Percentiles rank a stretch among this genome's conserved stretches.
phyloP scores from a whole-genome alignment of 2,113 vertebrate genomes.

The Eubucco bourcierii region DNA sequence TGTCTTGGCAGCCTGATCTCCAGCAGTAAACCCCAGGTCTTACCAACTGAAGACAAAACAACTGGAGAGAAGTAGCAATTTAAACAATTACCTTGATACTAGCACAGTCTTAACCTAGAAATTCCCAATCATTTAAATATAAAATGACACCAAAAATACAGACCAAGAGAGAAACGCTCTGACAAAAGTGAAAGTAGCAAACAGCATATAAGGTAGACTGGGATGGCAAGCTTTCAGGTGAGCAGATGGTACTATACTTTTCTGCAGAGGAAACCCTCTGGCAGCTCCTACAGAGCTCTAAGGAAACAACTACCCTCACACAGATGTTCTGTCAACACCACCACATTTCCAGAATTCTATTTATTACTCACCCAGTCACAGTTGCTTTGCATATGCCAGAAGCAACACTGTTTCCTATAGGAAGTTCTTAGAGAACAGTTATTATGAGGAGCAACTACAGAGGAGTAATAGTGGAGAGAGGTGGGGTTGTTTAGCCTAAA shows the following conservation, averaged over 20 bases:
- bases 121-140: background rate
- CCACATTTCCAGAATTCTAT: background rate
- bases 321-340: conserved; percentile 16
- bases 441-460: too few relatives aligned
- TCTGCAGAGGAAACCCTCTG: conserved; percentile 1
- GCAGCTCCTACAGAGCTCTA: background rate
- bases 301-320: background rate
- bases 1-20: background rate
- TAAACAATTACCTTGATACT: background rate
- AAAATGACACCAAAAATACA: background rate
- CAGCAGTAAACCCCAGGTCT: background rate
- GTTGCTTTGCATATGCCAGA: background rate
- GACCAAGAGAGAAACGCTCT: background rate
- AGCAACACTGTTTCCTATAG: background rate
- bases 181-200: background rate
- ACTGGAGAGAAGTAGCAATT: background rate
- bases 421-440: background rate
- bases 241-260: conserved; percentile 24
- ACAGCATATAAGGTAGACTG: background rate
- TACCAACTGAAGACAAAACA: background rate
- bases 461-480: too few relatives aligned
- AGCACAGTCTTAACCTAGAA: background rate
- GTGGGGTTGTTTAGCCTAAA: too few relatives aligned
- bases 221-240: conserved; percentile 44
- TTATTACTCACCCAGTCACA: background rate